Percentiles rank a stretch among this genome's conserved stretches.
Evolutionary conservation across 2,113 vertebrate genomes (phyloP).

Genomic region (Sporophila hypoxantha): DNA sequence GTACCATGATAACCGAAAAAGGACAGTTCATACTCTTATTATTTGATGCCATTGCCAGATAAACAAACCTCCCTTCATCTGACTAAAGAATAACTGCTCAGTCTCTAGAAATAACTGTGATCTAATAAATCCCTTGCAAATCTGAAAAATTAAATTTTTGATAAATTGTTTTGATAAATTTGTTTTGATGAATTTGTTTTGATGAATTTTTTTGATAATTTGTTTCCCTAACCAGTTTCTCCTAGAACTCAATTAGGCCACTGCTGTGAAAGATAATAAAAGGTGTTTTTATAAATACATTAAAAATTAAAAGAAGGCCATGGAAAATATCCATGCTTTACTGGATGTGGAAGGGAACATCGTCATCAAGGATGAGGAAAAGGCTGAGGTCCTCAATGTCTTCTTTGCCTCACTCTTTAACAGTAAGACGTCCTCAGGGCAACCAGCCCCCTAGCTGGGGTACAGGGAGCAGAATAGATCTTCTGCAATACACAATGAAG

Average conservation of each 20-base stretch:
- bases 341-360: fast-evolving
- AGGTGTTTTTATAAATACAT: neutral
- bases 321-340: neutral
- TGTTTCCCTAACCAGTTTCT: neutral
- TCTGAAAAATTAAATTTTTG: neutral
- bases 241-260: neutral
- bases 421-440: neutral
- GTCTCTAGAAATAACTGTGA: neutral
- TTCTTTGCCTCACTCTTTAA: neutral
- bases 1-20: conserved; percentile 99
- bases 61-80: neutral
- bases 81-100: neutral
- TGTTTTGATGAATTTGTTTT: neutral
- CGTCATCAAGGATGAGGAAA: neutral
- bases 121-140: neutral
- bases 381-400: neutral
- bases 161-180: neutral
- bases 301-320: neutral
- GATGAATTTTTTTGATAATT: neutral
- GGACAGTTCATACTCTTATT: conserved; percentile 87
- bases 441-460: neutral
- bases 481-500: neutral
- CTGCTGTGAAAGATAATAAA: neutral
- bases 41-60: neutral
- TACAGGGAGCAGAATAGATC: neutral